Conservation (phyloP, 2,113 vertebrate genomes). For the Elgaria multicarinata region DNA sequence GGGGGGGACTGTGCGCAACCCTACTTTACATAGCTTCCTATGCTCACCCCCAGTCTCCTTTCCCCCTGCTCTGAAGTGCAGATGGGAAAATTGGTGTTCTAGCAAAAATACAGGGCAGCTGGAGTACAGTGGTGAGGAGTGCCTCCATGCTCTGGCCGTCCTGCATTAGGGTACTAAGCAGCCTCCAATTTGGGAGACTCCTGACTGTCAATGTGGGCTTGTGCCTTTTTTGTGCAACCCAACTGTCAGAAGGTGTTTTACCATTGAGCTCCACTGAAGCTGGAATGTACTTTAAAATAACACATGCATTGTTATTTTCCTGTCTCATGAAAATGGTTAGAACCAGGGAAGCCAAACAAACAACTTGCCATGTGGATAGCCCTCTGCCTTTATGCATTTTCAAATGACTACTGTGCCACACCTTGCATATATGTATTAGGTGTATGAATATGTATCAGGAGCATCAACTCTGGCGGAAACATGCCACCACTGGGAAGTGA, state of each 20-base stretch:
- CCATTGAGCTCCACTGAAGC: not conserved
- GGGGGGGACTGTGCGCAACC: too few species aligned
- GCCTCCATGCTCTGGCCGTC: too few species aligned
- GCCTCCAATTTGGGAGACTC: too few species aligned
- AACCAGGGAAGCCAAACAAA: not conserved
- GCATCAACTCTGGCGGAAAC: not conserved
- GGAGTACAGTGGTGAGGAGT: too few species aligned
- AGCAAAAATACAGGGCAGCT: too few species aligned
- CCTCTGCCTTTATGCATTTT: not conserved
- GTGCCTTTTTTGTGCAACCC: not conserved
- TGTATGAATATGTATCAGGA: not conserved
- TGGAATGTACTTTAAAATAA: not conserved
- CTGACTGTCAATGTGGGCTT: too few species aligned
- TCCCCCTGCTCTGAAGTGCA: too few species aligned
- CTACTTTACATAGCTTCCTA: too few species aligned
- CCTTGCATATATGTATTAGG: not conserved
- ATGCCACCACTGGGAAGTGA: not conserved
- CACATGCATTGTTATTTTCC: not conserved
- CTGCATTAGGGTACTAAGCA: too few species aligned
- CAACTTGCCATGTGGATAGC: not conserved
- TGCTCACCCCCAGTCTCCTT: too few species aligned
- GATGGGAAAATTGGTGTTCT: too few species aligned
- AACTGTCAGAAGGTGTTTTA: not conserved
- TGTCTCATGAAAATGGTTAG: not conserved
- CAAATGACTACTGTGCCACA: not conserved